Base-by-base conservation (phyloP, 2,888 invertebrate genomes). In the Antheraea yamamai region DNA sequence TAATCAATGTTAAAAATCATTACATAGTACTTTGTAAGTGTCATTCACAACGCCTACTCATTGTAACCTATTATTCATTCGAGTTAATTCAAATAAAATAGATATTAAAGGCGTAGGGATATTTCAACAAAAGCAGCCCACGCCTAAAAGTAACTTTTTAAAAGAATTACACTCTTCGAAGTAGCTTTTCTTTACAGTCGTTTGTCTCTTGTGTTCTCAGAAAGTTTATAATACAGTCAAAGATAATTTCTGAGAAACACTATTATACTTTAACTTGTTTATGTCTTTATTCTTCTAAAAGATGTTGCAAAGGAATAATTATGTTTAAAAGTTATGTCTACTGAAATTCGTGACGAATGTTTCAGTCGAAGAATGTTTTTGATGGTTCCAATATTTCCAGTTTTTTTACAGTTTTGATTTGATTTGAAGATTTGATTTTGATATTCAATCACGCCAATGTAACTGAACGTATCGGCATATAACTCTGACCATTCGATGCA, bases 111-210 rank as follows among this genome's bases (percentile, higher is more conserved):
- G 78, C 74, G 78, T 74, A 78, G 76, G 79, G 78, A 83, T 84
- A 85, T 87, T 86, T 85, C 64, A 85, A 87, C 86, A 83, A 84
- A 82, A 81, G 75, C 81, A 79, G 76, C 80, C 83, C 79, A 81
- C 85, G 83, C 81, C 76, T 64, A 79, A 78, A 83, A 80, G 80
- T 79, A 86, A 88, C 81, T 87, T 88, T 78, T 82, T 84, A 84
- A 86, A 87, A 84, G 83, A 84, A 87, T 84, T 83, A 82, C 78
- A 74, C 76, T 58, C 72, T 77, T 80, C 75, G 77, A 77, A 78
- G 78, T 73, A 79, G 81, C 75, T 82, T 78, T 84, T 84, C 61
- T 61, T 77, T 77, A 70, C 76, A 76, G 76, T 73, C 79, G 75
- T 76, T 79, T 64, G 76, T 75, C 58, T 72, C 74, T 75, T 64